Percentiles rank a stretch among this genome's conserved stretches.
Conservation (phyloP, 2,888 invertebrate species). For the Scaeva pyrastri region DNA sequence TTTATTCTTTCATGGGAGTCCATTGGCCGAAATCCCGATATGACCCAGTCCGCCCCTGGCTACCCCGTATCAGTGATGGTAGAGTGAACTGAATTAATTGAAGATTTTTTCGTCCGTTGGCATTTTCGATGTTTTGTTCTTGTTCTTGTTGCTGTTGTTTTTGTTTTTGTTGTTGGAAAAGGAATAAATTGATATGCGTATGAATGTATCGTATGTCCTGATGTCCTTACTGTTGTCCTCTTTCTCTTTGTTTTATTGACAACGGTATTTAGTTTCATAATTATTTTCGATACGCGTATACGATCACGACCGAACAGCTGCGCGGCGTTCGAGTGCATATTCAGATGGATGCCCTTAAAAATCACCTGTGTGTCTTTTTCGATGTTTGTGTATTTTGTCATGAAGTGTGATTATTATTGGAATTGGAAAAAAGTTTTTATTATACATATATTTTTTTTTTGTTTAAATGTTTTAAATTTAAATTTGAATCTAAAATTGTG, state of each 20-base stretch:
- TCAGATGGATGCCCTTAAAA: constrained; percentile 5
- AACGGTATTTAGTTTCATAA: constrained; percentile 66
- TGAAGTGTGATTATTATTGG: constrained; percentile 25
- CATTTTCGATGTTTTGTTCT: neutral
- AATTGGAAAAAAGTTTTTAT: too few relatives aligned
- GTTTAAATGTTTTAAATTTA: too few relatives aligned
- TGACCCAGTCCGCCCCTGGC: too few relatives aligned
- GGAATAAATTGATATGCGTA: constrained; percentile 28
- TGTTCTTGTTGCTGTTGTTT: too few relatives aligned
- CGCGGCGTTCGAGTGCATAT: neutral
- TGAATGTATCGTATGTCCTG: constrained; percentile 20
- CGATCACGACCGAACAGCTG: too few relatives aligned
- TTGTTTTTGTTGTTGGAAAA: neutral
- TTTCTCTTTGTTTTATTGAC: constrained; percentile 9
- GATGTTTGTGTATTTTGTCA: neutral
- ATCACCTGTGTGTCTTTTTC: constrained; percentile 1
- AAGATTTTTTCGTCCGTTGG: constrained; percentile 42
- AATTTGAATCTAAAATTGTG: too few relatives aligned
- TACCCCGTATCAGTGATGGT: constrained; percentile 64
- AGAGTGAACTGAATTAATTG: constrained; percentile 74
- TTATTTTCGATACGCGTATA: constrained; percentile 51
- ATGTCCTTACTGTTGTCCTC: constrained; percentile 12
- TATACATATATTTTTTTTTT: neutral
- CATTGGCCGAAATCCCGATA: too few relatives aligned
- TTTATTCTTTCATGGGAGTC: too few relatives aligned